Evolutionary conservation across 2,113 vertebrate genomes (phyloP), one percentile per base, ranked within the genome.

Genomic region (Cyanoramphus novaezelandiae): DNA sequence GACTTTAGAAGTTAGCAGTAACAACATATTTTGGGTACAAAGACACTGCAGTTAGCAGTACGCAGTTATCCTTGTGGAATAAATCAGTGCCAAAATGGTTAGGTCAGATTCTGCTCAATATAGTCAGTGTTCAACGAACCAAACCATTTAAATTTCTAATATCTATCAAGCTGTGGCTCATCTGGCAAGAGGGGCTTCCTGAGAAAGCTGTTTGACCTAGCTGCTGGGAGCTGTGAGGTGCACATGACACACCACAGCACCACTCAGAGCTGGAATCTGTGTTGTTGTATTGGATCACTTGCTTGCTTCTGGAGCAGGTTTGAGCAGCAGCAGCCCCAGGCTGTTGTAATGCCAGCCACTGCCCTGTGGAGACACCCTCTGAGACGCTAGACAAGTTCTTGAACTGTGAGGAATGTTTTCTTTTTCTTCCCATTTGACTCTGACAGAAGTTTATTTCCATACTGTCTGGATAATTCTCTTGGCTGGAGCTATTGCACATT

Each of bases 121-220:
- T 14, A 91, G 68, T 52, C 46, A 53, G 35, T 91, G 88, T 91
- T 84, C 81, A 93, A 85, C 84, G 65, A 91, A 82, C 47, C 41
- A 92, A 82, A 25, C 19, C 17, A 52, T 87, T 91, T 84, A 50
- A 33, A 75, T 91, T 86, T 91, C 81, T 95, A 70, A 10, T 74
- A 76, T 70, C 57, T 74, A 25, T 88, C 80, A 86, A 81, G 59
- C 72, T 91, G 69, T 83, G 76, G 89, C 53, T 89, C n/a, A 71
- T 87, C 62, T 91, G 96, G 87, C 87, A 91, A 68, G 87, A 72
- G 24, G 9, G 27, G 31, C 90, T 94, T 95, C 92, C 90, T 71
- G 82, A 93, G 52, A 85, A 90, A 62, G 80, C 63, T 74, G 31
- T 47, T 43, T 88, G 83, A 65, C 49, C 4, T 7, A 62, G 41